Conservation (phyloP, 2,113 vertebrate species). For the Oncorhynchus gorbuscha region DNA sequence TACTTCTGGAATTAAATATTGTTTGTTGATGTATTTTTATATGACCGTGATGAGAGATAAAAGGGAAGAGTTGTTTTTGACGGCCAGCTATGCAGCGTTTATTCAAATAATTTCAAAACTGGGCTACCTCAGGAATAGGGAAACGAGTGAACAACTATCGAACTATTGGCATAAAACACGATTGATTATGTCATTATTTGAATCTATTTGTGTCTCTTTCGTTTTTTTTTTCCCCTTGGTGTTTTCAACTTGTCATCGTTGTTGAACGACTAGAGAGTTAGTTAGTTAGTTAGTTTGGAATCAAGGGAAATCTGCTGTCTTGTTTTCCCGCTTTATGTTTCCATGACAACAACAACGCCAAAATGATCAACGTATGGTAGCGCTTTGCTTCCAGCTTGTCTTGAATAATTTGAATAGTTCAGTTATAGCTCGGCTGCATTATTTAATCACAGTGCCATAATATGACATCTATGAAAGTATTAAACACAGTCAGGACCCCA, state of each 20-base stretch:
- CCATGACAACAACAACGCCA: constrained; percentile 22
- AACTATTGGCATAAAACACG: not conserved
- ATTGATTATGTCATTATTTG: not conserved
- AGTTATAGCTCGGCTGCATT: constrained; percentile 32
- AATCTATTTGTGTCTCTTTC: not conserved
- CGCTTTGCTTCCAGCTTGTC: constrained; percentile 50
- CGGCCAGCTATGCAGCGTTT: constrained; percentile 52
- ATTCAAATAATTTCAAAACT: constrained; percentile 63
- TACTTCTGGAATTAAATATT: constrained; percentile 61
- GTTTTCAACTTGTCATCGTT: not conserved
- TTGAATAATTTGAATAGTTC: constrained; percentile 14
- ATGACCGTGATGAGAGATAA: constrained; percentile 47
- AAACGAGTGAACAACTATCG: not conserved
- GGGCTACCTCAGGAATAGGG: constrained; percentile 74
- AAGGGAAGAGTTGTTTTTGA: constrained; percentile 54
- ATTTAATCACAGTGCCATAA: constrained; percentile 39
- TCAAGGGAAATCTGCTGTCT: not conserved
- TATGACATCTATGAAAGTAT: constrained; percentile 56
- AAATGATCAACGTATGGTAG: constrained; percentile 56
- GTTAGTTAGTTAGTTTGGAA: too few species aligned
- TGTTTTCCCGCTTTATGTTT: constrained; percentile 14
- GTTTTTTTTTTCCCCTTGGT: too few species aligned
- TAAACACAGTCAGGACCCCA: constrained; percentile 31
- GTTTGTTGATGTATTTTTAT: constrained; percentile 82
- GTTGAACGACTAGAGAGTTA: not conserved